phyloP scores from a whole-genome alignment of 2,888 invertebrate genomes.

The Falcaria lacertinaria region DNA sequence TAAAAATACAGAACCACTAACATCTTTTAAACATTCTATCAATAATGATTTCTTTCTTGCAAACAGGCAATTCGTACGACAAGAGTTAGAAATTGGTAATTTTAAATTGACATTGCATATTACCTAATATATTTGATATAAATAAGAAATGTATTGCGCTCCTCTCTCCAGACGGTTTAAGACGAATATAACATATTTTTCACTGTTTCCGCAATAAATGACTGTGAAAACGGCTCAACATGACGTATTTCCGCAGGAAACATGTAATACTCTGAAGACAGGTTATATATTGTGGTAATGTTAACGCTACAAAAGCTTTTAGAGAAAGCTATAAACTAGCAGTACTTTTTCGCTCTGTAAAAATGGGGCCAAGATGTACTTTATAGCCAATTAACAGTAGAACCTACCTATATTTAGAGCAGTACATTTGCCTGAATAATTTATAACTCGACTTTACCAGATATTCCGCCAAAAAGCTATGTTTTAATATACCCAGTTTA shows the following conservation, averaged over 20 bases:
- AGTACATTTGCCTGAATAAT: too few species aligned
- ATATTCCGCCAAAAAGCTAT: too few species aligned
- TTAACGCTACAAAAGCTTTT: conserved; percentile 49
- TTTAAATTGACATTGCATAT: too few species aligned
- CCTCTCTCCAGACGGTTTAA: conserved; percentile 2
- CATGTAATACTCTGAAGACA: conserved; percentile 51
- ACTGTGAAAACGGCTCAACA: conserved; percentile 50
- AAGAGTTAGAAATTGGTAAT: too few species aligned
- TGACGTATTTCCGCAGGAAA: conserved; percentile 57
- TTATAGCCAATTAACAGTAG: conserved; percentile 21
- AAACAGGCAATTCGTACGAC: too few species aligned
- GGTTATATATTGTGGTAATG: conserved; percentile 54
- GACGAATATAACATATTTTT: conserved; percentile 47
- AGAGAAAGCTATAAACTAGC: conserved; percentile 38
- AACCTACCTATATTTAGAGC: conserved; percentile 4
- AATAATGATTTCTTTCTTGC: too few species aligned
- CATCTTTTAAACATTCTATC: too few species aligned
- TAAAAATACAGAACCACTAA: too few species aligned
- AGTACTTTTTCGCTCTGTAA: conserved; percentile 25
- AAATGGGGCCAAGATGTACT: conserved; percentile 18
- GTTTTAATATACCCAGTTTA: too few species aligned
- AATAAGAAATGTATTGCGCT: too few species aligned
- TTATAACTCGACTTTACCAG: too few species aligned
- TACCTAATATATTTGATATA: too few species aligned
- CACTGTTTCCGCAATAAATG: conserved; percentile 47